Percentiles rank a stretch among this genome's conserved stretches.
Evolutionary conservation across 2,113 vertebrate genomes (phyloP).

Genomic region (Erinaceus europaeus): DNA sequence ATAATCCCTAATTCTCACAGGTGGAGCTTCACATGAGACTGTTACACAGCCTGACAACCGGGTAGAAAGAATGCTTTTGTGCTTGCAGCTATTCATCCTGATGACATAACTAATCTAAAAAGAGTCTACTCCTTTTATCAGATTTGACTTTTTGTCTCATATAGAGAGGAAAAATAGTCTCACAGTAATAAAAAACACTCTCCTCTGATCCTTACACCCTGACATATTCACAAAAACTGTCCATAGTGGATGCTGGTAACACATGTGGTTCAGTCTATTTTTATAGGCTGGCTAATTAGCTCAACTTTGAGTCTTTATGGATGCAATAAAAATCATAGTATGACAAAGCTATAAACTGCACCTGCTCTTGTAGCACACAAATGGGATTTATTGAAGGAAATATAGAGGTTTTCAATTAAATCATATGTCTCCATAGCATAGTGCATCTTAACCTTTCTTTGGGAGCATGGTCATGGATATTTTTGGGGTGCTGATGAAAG

Average conservation of each 20-base stretch:
- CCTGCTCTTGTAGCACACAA: background rate
- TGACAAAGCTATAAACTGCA: slow-evolving; percentile 30
- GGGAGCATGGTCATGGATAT: background rate
- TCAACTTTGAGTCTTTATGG: slow-evolving; percentile 51
- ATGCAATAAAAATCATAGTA: slow-evolving; percentile 33
- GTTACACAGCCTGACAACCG: background rate
- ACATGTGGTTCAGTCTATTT: slow-evolving; percentile 4
- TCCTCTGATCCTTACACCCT: background rate
- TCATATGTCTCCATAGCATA: background rate
- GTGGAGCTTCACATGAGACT: background rate
- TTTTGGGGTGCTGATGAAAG: background rate
- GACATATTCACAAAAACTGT: slow-evolving; percentile 12
- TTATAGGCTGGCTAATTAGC: slow-evolving; percentile 50
- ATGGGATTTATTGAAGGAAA: slow-evolving; percentile 34
- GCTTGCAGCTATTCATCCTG: background rate
- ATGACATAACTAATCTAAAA: background rate
- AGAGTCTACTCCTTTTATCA: background rate
- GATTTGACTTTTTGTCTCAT: background rate
- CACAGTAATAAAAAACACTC: background rate
- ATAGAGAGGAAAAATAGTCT: background rate
- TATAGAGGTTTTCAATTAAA: slow-evolving; percentile 3
- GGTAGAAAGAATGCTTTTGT: background rate
- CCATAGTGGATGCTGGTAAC: background rate
- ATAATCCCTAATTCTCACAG: background rate
- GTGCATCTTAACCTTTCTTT: background rate